Evolutionary conservation across 2,888 invertebrate genomes (phyloP).

Genomic region (Eristalis arbustorum): DNA sequence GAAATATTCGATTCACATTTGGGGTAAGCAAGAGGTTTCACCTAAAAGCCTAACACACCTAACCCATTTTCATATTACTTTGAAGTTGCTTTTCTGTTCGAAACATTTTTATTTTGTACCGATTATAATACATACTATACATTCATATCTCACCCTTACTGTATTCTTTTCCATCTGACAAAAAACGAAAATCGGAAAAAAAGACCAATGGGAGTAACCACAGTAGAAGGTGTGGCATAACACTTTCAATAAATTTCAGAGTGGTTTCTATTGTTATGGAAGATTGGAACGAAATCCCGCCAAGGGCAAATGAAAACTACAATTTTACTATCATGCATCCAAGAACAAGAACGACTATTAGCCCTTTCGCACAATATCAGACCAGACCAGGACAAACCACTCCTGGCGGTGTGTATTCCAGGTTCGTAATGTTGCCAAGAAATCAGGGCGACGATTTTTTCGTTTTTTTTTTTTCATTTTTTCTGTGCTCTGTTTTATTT

Average conservation of each 20-base stretch:
- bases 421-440: constrained; percentile 49
- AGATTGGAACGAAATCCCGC: constrained; percentile 45
- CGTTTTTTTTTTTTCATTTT: background rate
- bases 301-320: constrained; percentile 50
- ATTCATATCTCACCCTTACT: constrained; percentile 10
- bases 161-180: background rate
- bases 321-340: constrained; percentile 40
- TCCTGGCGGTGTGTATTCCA: constrained; percentile 41
- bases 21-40: too few species aligned
- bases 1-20: too few species aligned
- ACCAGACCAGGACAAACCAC: background rate
- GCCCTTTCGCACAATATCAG: constrained; percentile 18
- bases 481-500: background rate
- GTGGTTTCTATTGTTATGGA: constrained; percentile 45
- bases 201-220: constrained; percentile 34
- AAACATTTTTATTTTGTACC: background rate
- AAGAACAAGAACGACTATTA: constrained; percentile 22
- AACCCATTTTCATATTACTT: too few species aligned
- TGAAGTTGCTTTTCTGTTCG: too few species aligned
- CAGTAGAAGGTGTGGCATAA: constrained; percentile 53
- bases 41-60: background rate
- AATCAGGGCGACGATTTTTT: constrained; percentile 37
- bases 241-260: constrained; percentile 56
- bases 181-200: background rate
- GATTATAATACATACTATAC: background rate